Evolutionary conservation across 2,113 vertebrate species (phyloP).

Genomic region (Oreocharis arfaki): DNA sequence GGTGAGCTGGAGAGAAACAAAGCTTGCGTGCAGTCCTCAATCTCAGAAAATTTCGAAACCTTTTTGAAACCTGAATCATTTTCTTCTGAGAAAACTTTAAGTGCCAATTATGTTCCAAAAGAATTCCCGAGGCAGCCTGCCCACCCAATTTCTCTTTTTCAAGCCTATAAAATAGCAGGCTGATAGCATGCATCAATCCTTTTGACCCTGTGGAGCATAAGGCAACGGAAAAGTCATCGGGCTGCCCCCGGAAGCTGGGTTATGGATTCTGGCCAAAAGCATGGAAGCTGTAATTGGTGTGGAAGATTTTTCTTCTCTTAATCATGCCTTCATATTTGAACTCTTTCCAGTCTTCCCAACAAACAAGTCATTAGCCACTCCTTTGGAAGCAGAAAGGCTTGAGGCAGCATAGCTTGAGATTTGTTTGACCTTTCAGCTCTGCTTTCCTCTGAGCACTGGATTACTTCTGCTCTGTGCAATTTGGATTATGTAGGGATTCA

Average conservation of each 20-base stretch:
- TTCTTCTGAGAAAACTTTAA: not conserved
- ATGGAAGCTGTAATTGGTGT: not conserved
- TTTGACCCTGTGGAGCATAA: not conserved
- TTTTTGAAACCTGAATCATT: not conserved
- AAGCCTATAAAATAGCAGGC: not conserved
- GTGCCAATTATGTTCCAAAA: not conserved
- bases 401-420: not conserved
- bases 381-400: constrained; percentile 1
- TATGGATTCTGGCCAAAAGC: not conserved
- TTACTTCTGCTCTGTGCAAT: not conserved
- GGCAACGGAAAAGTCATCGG: not conserved
- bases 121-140: not conserved
- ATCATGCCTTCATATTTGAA: not conserved
- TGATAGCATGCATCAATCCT: not conserved
- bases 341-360: constrained; percentile 18
- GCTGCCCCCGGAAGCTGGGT: not conserved
- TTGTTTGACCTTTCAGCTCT: not conserved
- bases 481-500: not conserved
- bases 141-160: not conserved
- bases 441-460: not conserved
- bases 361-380: constrained; percentile 7
- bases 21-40: accelerated
- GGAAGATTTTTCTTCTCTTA: constrained; percentile 9
- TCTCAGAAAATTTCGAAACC: not conserved
- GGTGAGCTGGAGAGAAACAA: not conserved